phyloP scores from a whole-genome alignment of 2,888 invertebrate species.

The Leucozona laternaria region DNA sequence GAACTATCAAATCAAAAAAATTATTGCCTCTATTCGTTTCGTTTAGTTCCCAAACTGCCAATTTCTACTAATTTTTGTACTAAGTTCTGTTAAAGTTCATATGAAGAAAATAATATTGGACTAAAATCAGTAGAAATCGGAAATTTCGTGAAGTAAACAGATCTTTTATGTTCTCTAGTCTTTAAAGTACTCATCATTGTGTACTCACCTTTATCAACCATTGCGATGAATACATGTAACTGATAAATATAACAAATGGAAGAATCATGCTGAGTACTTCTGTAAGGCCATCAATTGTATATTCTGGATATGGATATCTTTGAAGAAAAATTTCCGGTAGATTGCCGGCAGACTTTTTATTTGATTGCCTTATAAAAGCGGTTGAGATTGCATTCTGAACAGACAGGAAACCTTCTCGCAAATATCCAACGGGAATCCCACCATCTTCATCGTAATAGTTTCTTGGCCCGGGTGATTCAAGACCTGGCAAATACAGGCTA shows the following conservation, averaged over 20 bases:
- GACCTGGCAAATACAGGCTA: conserved; percentile 57
- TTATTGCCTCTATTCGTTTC: too few species aligned
- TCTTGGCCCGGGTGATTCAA: conserved; percentile 40
- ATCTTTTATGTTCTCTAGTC: too few species aligned
- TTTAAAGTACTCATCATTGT: neutral
- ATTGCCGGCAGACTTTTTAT: neutral
- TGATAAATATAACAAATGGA: conserved; percentile 90
- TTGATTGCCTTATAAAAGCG: conserved; percentile 79
- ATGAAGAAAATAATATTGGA: too few species aligned
- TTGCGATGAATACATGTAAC: conserved; percentile 90
- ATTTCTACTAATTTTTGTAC: too few species aligned
- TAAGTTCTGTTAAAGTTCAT: too few species aligned
- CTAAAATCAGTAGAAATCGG: too few species aligned
- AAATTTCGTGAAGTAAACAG: too few species aligned
- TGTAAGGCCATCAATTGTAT: conserved; percentile 87
- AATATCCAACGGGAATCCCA: conserved; percentile 84
- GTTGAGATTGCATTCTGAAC: conserved; percentile 86
- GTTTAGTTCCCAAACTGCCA: too few species aligned
- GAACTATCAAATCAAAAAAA: conserved; percentile 77
- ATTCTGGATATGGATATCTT: conserved; percentile 82
- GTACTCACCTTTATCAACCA: conserved; percentile 86
- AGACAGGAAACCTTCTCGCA: conserved; percentile 87
- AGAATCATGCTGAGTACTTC: conserved; percentile 87
- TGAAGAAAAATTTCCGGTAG: conserved; percentile 76
- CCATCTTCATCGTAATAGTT: conserved; percentile 76